These are phyloP conservation scores for Lasioglossum pauxillum DNA, from an alignment of 2,888 invertebrate species.

Conservation along the genomic window DNA sequence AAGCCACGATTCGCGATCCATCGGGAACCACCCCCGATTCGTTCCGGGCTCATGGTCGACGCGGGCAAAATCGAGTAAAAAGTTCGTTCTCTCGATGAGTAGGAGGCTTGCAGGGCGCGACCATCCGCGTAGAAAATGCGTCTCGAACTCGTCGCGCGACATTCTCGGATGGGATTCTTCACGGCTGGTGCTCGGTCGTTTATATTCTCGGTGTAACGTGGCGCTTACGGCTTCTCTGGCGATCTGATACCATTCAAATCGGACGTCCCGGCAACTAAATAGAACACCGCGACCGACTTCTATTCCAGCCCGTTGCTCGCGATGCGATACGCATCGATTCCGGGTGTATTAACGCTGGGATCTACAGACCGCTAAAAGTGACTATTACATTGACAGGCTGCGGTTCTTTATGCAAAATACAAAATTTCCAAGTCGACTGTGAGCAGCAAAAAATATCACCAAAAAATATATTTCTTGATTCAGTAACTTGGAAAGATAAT, in stretches of 20 bases:
- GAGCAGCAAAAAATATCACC: not conserved
- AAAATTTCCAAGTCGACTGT: not conserved
- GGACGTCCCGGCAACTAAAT: constrained; percentile 51
- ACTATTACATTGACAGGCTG: not conserved
- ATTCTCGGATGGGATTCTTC: constrained; percentile 73
- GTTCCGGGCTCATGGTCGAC: constrained; percentile 47
- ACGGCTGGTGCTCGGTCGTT: constrained; percentile 66
- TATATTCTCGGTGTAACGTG: constrained; percentile 48
- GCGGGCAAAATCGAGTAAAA: constrained; percentile 5
- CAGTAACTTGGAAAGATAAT: not conserved
- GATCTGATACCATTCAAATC: constrained; percentile 72
- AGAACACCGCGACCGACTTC: constrained; percentile 33
- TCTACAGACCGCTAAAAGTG: not conserved
- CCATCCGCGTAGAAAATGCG: constrained; percentile 61
- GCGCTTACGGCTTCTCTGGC: constrained; percentile 24
- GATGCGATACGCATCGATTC: constrained; percentile 62
- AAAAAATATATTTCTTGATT: not conserved
- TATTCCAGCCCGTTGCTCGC: constrained; percentile 19
- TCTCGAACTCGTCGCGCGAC: constrained; percentile 71
- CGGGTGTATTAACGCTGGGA: constrained; percentile 48
- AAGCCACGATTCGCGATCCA: constrained; percentile 51
- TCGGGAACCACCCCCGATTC: constrained; percentile 60
- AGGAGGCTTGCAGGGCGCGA: constrained; percentile 40
- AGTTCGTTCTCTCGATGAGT: constrained; percentile 6
- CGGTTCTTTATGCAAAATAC: not conserved